Percentiles rank a stretch among this genome's conserved stretches.
Evolutionary conservation across 2,113 vertebrate species (phyloP).

Genomic region (Meleagris gallopavo): DNA sequence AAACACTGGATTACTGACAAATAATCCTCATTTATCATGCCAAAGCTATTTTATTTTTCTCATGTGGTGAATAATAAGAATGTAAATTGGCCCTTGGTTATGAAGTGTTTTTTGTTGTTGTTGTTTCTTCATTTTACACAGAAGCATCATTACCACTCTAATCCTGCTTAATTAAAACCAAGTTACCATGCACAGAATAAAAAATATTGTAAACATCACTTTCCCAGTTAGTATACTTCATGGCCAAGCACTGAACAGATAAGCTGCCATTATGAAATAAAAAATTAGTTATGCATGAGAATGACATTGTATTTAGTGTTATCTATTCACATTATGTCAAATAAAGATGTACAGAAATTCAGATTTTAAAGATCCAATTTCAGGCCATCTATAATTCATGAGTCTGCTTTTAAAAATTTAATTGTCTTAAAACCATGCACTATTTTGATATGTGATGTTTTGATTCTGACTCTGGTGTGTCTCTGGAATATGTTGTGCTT

Average conservation of each 20-base stretch:
- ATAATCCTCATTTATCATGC: conserved; percentile 55
- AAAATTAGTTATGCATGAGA: neutral
- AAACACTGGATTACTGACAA: conserved; percentile 37
- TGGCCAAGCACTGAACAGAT: conserved; percentile 2
- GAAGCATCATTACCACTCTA: conserved; percentile 58
- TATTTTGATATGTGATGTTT: neutral
- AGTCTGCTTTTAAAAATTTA: neutral
- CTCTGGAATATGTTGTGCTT: neutral
- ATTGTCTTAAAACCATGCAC: neutral
- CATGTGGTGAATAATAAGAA: conserved; percentile 61
- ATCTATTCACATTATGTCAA: neutral
- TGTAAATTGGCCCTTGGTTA: conserved; percentile 50
- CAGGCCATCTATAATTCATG: neutral
- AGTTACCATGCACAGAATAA: conserved; percentile 56
- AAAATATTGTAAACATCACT: conserved; percentile 56
- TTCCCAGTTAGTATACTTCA: conserved; percentile 34
- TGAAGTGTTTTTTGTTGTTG: neutral
- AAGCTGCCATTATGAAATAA: conserved; percentile 40
- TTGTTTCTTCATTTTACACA: conserved; percentile 43
- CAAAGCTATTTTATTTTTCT: conserved; percentile 68
- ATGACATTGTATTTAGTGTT: neutral
- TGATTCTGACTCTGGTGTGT: neutral
- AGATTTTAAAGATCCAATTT: neutral
- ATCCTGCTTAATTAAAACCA: conserved; percentile 68
- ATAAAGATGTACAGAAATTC: neutral